A percentile compares a stretch with the other conserved stretches of the same genome.
phyloP scores from a whole-genome alignment of 2,888 invertebrate species.

The Cryptocheilus praepositus region DNA sequence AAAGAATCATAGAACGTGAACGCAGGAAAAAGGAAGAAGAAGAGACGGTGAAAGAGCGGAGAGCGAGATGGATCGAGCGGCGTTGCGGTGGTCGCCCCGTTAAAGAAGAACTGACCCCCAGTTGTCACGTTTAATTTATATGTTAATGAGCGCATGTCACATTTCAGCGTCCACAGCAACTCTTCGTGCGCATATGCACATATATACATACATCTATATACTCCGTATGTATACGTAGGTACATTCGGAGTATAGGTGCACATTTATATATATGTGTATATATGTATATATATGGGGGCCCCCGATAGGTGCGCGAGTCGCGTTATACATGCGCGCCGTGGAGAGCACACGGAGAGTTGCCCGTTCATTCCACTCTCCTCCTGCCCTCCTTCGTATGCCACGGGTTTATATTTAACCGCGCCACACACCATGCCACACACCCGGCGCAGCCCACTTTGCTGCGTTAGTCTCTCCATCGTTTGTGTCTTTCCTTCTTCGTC shows the following conservation, averaged over 20 bases:
- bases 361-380: conserved; percentile 58
- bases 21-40: neutral
- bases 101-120: conserved; percentile 56
- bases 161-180: conserved; percentile 52
- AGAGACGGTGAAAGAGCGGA: conserved; percentile 27
- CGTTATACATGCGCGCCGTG: conserved; percentile 15
- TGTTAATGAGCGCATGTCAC: conserved; percentile 67
- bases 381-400: conserved; percentile 47
- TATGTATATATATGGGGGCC: no score
- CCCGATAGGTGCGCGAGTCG: neutral
- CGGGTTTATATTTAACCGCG: conserved; percentile 62
- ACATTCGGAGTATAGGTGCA: no score
- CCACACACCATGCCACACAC: conserved; percentile 58
- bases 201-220: neutral
- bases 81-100: conserved; percentile 39
- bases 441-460: conserved; percentile 55
- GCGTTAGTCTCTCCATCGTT: conserved; percentile 27
- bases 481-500: conserved; percentile 19
- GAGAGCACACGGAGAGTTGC: conserved; percentile 42
- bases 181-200: conserved; percentile 7
- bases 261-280: neutral
- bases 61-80: conserved; percentile 21
- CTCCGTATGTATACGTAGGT: neutral
- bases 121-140: conserved; percentile 67
- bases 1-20: no score